These are phyloP conservation scores for Gonatopus flavifemur DNA, from an alignment of 1,140 invertebrate genomes.

Conservation along the genomic window DNA sequence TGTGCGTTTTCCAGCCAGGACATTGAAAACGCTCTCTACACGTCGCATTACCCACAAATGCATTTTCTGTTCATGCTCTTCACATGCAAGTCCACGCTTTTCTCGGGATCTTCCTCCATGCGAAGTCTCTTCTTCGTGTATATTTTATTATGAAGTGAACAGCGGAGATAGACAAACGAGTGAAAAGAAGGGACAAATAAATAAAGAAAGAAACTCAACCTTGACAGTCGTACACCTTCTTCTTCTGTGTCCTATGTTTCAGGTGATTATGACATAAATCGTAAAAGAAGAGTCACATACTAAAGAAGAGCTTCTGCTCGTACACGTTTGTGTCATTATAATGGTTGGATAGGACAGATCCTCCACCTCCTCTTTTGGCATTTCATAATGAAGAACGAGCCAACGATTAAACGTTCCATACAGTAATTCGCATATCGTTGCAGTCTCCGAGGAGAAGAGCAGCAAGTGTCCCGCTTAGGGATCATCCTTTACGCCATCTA, in stretches of 20 bases:
- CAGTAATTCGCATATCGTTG: slow-evolving; percentile 12
- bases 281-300: slow-evolving; percentile 49
- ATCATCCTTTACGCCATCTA: slow-evolving; percentile 13
- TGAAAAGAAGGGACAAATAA: neutral
- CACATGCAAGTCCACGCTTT: neutral
- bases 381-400: slow-evolving; percentile 26
- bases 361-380: slow-evolving; percentile 19
- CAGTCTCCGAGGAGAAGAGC: neutral
- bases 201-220: slow-evolving; percentile 1
- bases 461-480: slow-evolving; percentile 7
- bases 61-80: slow-evolving; percentile 27
- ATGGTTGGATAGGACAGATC: slow-evolving; percentile 18
- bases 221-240: neutral
- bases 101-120: neutral
- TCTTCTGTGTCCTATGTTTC: slow-evolving; percentile 33
- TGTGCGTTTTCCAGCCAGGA: slow-evolving; percentile 16
- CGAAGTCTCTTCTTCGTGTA: no score
- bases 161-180: slow-evolving; percentile 1
- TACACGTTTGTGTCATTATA: no score
- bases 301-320: no score
- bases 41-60: slow-evolving; percentile 44
- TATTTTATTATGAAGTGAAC: no score
- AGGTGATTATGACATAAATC: slow-evolving; percentile 50
- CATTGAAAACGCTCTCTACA: slow-evolving; percentile 38
- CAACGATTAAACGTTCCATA: slow-evolving; percentile 21